Evolutionary conservation across 64 coral and sea anemone species (phyloP), one percentile per base, ranked within the genome.

Genomic region (Acropora tenuis): DNA sequence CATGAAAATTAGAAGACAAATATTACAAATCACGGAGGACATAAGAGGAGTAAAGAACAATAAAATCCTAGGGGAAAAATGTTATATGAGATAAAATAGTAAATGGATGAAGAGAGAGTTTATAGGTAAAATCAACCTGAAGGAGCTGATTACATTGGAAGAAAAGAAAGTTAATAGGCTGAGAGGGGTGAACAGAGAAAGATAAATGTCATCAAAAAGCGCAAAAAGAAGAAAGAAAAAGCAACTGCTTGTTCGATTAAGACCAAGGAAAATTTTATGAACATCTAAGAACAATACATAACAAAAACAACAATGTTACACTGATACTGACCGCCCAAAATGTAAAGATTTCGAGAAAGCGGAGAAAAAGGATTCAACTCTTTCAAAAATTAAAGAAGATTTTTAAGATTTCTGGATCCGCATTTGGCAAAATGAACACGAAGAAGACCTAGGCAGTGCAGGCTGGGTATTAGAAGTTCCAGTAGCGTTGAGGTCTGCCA

Each of bases 261-360:
- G 82, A 86, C 18, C 82, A 69, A 86, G 63, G 82, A 45, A 73
- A 86, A 65, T 86, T 86, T 20, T 86, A 86, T 20, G 42, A 17
- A 1, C 82, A 86, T 43, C 6, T 86, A 13, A 43, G 12, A 86
- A 71, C 7, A 19, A 86, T 86, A 5, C 1, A 65, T 13, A 15
- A 30, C 30, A 30, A 30, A 30, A 30, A 30, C 30, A 30, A 30
- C 30, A 3, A 40, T 19, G 67, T 57, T 20, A 84, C 59, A 59
- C 12, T 1, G 59, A 55, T 55, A 55, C 4, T 9, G 52, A 55
- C 4, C 0, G 52, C 52, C 52, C 52, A 55, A 55, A 55, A 9
- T 55, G 4, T 55, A 55, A 55, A 55, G 52, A 55, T 55, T 55
- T 55, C 4, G 52, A 55, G 52, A 55, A 55, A 55, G 9, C 52